Percentiles rank a stretch among this genome's conserved stretches.
These are phyloP conservation scores for Orius insidiosus DNA, from an alignment of 1,140 invertebrate genomes.

Conservation along the genomic window DNA sequence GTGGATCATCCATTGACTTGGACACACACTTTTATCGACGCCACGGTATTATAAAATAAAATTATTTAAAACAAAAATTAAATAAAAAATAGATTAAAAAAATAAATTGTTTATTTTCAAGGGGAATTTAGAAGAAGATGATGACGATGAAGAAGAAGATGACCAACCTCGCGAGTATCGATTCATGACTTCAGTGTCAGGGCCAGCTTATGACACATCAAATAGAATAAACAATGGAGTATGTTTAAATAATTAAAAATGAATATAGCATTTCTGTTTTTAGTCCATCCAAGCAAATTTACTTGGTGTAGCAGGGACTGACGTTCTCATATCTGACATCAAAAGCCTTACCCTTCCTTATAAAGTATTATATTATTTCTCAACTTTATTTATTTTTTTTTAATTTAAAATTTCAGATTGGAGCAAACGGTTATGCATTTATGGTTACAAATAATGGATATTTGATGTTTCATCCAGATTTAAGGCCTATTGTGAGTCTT, in stretches of 20 bases:
- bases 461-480: constrained; percentile 59
- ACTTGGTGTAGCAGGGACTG: constrained; percentile 81
- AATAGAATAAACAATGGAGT: constrained; percentile 34
- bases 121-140: not conserved
- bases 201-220: constrained; percentile 65
- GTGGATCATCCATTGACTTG: constrained; percentile 63
- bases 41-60: constrained; percentile 50
- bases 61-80: no score
- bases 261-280: not conserved
- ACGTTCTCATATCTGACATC: constrained; percentile 82
- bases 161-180: constrained; percentile 29
- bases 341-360: constrained; percentile 68
- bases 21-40: constrained; percentile 76
- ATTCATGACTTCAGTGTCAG: constrained; percentile 66
- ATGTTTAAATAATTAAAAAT: constrained; percentile 4
- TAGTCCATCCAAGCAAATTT: constrained; percentile 47
- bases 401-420: constrained; percentile 47
- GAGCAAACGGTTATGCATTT: constrained; percentile 90
- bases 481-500: constrained; percentile 50
- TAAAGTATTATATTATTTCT: constrained; percentile 35
- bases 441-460: constrained; percentile 94
- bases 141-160: constrained; percentile 7
- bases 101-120: no score
- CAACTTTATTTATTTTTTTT: not conserved
- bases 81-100: no score